Evolutionary conservation across 2,113 vertebrate species (phyloP), one percentile per base, ranked within the genome.

Genomic region (Bufo bufo): DNA sequence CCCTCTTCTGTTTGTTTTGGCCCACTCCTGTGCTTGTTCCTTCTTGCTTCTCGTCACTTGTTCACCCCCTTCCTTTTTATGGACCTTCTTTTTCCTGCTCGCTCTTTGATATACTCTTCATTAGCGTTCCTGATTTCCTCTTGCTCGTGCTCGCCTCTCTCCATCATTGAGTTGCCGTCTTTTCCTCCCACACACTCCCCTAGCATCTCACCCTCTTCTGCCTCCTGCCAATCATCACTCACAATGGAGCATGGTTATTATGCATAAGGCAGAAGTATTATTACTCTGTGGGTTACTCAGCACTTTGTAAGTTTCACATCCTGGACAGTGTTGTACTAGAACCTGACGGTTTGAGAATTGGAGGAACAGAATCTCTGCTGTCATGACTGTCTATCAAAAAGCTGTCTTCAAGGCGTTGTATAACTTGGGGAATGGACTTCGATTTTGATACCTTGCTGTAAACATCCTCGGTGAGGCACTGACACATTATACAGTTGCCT

Each of bases 381-480:
- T 66, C 80, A 66, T 65, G 19, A 0, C n/a, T 65, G 20, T 66
- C 47, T 54, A 43, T 86, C 45, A 75, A 19, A 75, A 0, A 11
- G 17, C 72, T 75, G 20, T 66, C 63, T 54, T 77, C 43, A 50
- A 78, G 71, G 59, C 9, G 17, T 56, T 78, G 43, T 33, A 13
- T 49, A 86, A 33, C 59, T 65, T 79, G 47, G 33, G 33, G 75
- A 78, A 50, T 43, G 71, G 45, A 78, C 59, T 66, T 52, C 19
- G 45, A 65, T 52, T 72, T 12, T 66, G 85, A 52, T 86, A 61
- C 85, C 61, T 43, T 61, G 6, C 43, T 65, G n/a, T 86, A 86
- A 43, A 65, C 59, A 49, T 59, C 54, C 23, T 23, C n/a, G 61
- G 45, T 19, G 85, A 86, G 75, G 49, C 77, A 77, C 17, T 61